Conservation (phyloP, 2,797 vertebrate species). For the Falco berigora region DNA sequence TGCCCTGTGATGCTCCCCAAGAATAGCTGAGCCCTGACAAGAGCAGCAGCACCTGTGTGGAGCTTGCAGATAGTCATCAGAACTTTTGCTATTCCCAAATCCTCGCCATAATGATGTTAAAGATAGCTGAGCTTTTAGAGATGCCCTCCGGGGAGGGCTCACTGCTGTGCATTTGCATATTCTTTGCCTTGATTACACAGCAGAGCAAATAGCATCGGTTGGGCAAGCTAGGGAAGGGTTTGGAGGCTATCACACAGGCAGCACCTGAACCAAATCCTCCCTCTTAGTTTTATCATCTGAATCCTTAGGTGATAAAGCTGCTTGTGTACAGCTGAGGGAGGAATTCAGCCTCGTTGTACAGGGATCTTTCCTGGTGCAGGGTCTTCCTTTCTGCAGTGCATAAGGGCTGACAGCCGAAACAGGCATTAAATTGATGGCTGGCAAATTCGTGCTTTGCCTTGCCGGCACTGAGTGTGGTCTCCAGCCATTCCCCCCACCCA, state of each 20-base stretch:
- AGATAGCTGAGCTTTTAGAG: neutral
- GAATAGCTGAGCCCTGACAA: neutral
- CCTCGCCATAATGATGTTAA: neutral
- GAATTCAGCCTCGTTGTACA: neutral
- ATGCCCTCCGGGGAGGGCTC: neutral
- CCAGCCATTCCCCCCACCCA: accelerated
- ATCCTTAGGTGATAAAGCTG: neutral
- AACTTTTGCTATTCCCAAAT: neutral
- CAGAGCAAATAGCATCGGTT: neutral
- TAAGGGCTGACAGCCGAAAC: neutral
- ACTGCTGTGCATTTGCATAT: neutral
- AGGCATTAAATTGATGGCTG: neutral
- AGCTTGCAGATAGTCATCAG: neutral
- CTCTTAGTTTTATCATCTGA: neutral
- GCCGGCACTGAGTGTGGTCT: neutral
- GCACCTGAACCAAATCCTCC: neutral
- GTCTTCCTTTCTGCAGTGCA: neutral
- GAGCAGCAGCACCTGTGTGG: neutral
- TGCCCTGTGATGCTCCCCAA: neutral
- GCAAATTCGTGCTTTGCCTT: neutral
- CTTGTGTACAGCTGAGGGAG: neutral
- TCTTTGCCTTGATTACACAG: neutral
- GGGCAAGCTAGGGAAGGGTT: neutral
- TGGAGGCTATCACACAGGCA: neutral
- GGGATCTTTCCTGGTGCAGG: neutral